Base-by-base conservation (phyloP, 2,888 invertebrate species). In the Amaurobius ferox region DNA sequence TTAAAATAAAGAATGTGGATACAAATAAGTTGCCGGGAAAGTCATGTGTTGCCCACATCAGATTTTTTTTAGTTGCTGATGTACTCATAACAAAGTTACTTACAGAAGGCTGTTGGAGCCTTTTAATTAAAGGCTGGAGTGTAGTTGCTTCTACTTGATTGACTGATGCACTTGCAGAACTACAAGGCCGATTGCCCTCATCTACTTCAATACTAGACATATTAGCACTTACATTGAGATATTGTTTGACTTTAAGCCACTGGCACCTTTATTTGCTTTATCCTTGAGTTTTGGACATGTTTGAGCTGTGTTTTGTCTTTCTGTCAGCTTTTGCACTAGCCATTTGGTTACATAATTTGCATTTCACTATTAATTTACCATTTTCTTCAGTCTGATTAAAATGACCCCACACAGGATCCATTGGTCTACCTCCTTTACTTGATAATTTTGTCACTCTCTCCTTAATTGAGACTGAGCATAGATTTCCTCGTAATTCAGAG, bases 351-450 rank as follows among this genome's bases (percentile, higher is more conserved):
- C 67, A 39, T 67, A 35, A 23, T 35, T 67, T 67, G 67, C 35
- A 67, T 26, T 26, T 67, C n/a, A 62, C 62, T 23, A 67, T 67
- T 67, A 39, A 67, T 39, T 67, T 67, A 16, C 67, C 67, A 67
- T 67, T 67, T 26, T n/a, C 35, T 35, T 35, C 67, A 39, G 32
- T 67, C 23, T 39, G 39, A 13, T 39, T 67, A 67, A 67, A 67
- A 67, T 67, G 67, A 32, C 30, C 30, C 67, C 67, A 67, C 16
- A 67, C 67, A 39, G 67, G 67, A 67, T 67, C 35, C 32, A 67
- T 7, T 67, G 67, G 67, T 26, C 67, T 67, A 35, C 67, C 67
- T 35, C 67, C 67, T 67, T 9, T 19, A 67, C 35, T 19, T 67
- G 67, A n/a, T n/a, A n/a, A n/a, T n/a, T n/a, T n/a, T n/a, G n/a